Conservation (phyloP, 2,113 vertebrate species). For the Dasyprocta punctata region DNA sequence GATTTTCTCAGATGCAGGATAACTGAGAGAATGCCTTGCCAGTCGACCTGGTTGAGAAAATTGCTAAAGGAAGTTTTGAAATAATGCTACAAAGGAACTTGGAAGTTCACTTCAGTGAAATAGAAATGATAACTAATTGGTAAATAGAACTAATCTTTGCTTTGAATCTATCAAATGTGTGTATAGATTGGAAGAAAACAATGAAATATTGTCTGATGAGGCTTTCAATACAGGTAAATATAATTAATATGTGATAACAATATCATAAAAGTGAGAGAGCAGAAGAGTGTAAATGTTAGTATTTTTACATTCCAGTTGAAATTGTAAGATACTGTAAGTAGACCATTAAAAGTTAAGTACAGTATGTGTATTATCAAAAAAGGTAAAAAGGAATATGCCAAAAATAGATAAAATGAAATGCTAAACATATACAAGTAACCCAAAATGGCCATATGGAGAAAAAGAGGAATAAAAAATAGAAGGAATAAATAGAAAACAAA, state of each 20-base stretch:
- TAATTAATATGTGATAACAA: background rate
- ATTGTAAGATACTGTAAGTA: background rate
- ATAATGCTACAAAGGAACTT: background rate
- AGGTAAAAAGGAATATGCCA: background rate
- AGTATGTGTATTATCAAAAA: background rate
- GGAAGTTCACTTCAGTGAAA: background rate
- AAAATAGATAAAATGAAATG: background rate
- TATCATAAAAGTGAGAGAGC: background rate
- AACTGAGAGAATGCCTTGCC: background rate
- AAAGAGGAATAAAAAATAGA: background rate
- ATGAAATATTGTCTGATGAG: background rate
- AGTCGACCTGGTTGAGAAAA: background rate
- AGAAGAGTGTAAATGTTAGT: background rate
- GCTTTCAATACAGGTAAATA: background rate
- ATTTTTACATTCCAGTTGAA: background rate
- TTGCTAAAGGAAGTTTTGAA: background rate
- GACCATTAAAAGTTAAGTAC: background rate
- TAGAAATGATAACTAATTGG: background rate
- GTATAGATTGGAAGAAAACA: background rate
- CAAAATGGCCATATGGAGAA: background rate
- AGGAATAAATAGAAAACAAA: background rate
- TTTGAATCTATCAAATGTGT: background rate
- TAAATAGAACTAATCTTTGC: background rate
- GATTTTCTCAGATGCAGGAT: background rate
- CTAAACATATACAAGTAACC: background rate